Evolutionary conservation across 2,113 vertebrate genomes (phyloP).

Genomic region (Phrynosoma platyrhinos): DNA sequence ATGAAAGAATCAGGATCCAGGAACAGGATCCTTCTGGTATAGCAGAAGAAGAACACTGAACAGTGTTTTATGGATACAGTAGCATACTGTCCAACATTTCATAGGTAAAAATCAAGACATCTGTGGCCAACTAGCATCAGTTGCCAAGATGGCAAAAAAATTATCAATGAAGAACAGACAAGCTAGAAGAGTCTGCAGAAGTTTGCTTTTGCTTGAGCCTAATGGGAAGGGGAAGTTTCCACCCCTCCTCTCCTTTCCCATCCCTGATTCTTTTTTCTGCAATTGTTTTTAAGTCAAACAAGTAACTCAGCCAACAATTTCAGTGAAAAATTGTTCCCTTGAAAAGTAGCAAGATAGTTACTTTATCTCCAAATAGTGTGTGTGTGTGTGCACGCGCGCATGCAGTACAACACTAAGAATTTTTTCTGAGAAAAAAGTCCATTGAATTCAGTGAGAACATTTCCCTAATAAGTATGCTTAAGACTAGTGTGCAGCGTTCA

Average conservation of each 20-base stretch:
- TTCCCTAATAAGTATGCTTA: neutral
- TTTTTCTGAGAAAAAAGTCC: neutral
- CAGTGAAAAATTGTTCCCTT: neutral
- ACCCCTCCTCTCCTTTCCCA: no score
- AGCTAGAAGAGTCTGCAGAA: no score
- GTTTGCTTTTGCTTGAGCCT: no score
- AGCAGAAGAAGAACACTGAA: neutral
- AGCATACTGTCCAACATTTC: no score
- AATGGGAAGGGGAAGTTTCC: no score
- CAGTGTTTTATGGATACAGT: neutral
- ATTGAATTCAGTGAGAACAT: neutral
- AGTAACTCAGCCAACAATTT: neutral
- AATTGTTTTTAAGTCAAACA: neutral
- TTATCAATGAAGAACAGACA: no score
- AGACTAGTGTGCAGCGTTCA: slow-evolving; percentile 16
- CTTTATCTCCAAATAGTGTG: neutral
- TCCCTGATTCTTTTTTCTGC: no score
- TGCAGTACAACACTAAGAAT: neutral
- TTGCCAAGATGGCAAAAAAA: no score
- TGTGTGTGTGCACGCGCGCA: neutral
- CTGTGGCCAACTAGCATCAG: no score
- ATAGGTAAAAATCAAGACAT: no score
- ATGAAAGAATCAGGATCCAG: neutral
- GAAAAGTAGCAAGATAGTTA: neutral
- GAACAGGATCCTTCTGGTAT: neutral